Evolutionary conservation across 2,797 vertebrate species (phyloP).

Genomic region (Psittacula derbiana): DNA sequence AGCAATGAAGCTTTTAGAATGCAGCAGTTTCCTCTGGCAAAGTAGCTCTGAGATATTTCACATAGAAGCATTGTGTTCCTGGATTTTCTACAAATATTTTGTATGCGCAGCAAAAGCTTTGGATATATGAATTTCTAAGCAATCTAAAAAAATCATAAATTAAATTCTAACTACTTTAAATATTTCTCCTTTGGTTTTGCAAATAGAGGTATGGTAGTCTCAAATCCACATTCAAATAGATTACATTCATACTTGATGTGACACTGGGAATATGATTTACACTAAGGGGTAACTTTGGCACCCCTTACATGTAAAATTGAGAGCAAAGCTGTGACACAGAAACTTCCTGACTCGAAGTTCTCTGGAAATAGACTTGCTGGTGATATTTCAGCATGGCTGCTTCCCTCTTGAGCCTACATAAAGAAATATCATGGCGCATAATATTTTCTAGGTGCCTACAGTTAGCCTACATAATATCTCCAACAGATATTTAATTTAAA

Average conservation of each 20-base stretch:
- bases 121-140: neutral
- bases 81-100: conserved; percentile 18
- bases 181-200: neutral
- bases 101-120: neutral
- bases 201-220: neutral
- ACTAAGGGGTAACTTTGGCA: neutral
- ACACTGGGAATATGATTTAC: neutral
- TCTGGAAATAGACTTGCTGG: neutral
- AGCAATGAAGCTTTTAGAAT: neutral
- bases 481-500: neutral
- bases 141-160: neutral
- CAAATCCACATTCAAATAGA: neutral
- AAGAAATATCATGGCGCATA: neutral
- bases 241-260: neutral
- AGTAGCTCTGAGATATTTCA: neutral
- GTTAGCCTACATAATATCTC: neutral
- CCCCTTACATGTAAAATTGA: neutral
- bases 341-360: neutral
- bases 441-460: neutral
- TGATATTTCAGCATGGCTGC: neutral
- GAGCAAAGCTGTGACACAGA: neutral
- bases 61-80: neutral
- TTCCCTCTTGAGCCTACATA: neutral
- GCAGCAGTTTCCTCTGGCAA: neutral
- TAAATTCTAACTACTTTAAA: neutral